Percentiles rank a stretch among this genome's conserved stretches.
Conservation (phyloP, 1,140 invertebrate genomes). For the Halesus radiatus region DNA sequence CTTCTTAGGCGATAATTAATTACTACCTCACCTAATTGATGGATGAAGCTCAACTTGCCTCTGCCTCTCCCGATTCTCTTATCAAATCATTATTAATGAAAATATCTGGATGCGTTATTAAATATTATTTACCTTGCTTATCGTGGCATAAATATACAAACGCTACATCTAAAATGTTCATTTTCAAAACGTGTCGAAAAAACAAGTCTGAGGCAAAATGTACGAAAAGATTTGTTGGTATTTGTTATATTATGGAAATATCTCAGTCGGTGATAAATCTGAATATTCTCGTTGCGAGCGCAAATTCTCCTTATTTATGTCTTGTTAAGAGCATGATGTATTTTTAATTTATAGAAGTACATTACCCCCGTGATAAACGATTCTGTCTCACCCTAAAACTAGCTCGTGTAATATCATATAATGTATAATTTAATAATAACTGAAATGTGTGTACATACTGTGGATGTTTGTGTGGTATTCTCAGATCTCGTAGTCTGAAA, state of each 20-base stretch:
- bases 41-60: conserved; percentile 42
- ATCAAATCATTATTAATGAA: conserved; percentile 22
- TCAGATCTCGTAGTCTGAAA: not conserved
- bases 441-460: too few relatives aligned
- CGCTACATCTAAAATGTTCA: too few relatives aligned
- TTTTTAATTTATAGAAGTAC: conserved; percentile 33
- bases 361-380: conserved; percentile 30
- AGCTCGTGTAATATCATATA: not conserved
- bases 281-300: not conserved
- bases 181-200: too few relatives aligned
- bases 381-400: not conserved
- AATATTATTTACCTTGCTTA: not conserved
- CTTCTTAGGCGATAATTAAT: conserved; percentile 56
- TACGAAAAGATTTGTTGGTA: too few relatives aligned
- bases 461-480: not conserved
- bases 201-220: too few relatives aligned
- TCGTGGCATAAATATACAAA: too few relatives aligned
- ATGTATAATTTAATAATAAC: too few relatives aligned
- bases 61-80: not conserved
- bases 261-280: conserved; percentile 7
- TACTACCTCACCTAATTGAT: conserved; percentile 57
- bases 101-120: not conserved
- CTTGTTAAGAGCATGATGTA: conserved; percentile 14
- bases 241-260: conserved; percentile 5
- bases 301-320: conserved; percentile 4